Conservation (phyloP, 2,888 invertebrate species). For the Drosophila imparisetae region DNA sequence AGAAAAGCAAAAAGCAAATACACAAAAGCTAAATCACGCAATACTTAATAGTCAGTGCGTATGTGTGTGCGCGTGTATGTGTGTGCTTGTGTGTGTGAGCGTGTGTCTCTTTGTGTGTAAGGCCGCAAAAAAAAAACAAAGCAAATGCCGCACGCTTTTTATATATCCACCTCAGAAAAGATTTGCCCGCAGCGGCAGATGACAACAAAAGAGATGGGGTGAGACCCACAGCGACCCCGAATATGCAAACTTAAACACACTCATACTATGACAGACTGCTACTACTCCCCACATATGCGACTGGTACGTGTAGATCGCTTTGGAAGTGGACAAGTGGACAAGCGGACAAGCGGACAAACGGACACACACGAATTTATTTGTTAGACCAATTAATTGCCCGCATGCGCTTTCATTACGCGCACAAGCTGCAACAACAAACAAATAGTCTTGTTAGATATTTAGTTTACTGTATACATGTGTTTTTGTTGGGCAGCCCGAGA, state of each 20-base stretch:
- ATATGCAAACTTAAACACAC: constrained; percentile 27
- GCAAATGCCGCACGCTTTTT: constrained; percentile 23
- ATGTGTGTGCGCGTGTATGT: constrained; percentile 9
- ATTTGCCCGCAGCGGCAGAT: constrained; percentile 37
- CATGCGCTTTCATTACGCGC: constrained; percentile 73
- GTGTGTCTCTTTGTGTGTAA: constrained; percentile 11
- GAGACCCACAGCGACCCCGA: constrained; percentile 35
- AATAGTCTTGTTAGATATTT: constrained; percentile 51
- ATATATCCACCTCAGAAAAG: constrained; percentile 15
- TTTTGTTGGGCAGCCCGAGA: constrained; percentile 26
- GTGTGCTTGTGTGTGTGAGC: not conserved
- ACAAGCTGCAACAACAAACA: constrained; percentile 32
- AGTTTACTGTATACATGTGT: constrained; percentile 34
- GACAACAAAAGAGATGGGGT: constrained; percentile 26
- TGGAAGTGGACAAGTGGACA: constrained; percentile 23
- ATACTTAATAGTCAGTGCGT: constrained; percentile 15
- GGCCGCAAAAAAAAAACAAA: constrained; percentile 32
- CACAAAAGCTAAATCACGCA: constrained; percentile 41
- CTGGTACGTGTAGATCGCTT: constrained; percentile 7
- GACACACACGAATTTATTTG: constrained; percentile 54
- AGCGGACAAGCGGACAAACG: not conserved
- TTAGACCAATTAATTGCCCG: constrained; percentile 73
- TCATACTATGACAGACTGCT: not conserved
- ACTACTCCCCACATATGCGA: not conserved
- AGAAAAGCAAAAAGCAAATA: constrained; percentile 23